These are phyloP conservation scores for Montipora efflorescens DNA, from an alignment of 64 coral and sea anemone species.

Conservation along the genomic window DNA sequence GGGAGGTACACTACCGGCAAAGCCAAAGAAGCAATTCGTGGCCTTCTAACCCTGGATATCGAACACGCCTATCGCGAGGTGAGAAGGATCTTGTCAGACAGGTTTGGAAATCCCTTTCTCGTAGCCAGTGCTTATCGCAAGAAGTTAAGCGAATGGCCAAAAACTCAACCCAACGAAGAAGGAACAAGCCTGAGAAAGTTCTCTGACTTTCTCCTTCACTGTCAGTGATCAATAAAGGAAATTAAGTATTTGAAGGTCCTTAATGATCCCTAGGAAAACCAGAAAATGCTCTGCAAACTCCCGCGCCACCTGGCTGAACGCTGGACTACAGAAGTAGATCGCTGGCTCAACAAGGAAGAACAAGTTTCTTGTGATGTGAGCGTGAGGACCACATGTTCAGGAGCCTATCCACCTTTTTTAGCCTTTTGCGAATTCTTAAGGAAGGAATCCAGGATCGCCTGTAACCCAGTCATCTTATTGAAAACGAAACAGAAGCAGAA, in stretches of 20 bases:
- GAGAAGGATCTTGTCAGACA: not conserved
- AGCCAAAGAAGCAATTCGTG: conserved; percentile 32
- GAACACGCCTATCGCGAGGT: not conserved
- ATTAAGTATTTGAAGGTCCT: not conserved
- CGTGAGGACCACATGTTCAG: not conserved
- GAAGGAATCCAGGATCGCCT: not conserved
- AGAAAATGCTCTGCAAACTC: conserved; percentile 18
- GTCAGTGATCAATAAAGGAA: not conserved
- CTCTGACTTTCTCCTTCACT: conserved; percentile 51
- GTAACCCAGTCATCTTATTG: not conserved
- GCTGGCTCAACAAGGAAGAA: conserved; percentile 6
- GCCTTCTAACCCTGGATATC: not conserved
- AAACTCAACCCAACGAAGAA: conserved; percentile 48
- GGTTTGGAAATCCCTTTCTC: conserved; percentile 58
- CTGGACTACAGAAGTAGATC: conserved; percentile 1
- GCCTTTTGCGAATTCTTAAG: not conserved
- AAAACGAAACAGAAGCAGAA: not conserved
- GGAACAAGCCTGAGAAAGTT: conserved; percentile 29
- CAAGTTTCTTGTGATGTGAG: no score
- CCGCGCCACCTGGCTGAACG: not conserved
- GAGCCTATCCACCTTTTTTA: not conserved
- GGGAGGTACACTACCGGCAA: conserved; percentile 48
- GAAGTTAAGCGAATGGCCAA: conserved; percentile 52
- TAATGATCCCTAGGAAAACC: conserved; percentile 28
- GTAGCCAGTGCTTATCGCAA: conserved; percentile 24